Evolutionary conservation across 2,113 vertebrate genomes (phyloP).

Genomic region (Riparia riparia): DNA sequence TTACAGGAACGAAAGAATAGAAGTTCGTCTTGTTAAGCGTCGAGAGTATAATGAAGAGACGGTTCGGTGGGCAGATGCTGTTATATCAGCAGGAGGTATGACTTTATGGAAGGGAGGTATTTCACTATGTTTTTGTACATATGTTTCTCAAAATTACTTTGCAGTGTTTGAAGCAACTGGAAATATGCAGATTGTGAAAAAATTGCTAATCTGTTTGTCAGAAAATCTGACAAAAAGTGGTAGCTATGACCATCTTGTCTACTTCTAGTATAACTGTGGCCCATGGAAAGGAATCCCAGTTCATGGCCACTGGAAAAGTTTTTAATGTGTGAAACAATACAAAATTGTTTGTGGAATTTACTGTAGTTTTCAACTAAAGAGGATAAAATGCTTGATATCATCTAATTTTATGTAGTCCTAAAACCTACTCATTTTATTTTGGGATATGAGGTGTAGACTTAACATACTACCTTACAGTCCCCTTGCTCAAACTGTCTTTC

Average conservation of each 20-base stretch:
- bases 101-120: neutral
- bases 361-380: neutral
- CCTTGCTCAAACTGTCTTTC: neutral
- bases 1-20: conserved; percentile 85
- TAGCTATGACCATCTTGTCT: neutral
- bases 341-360: neutral
- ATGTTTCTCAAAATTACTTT: neutral
- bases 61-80: conserved; percentile 93
- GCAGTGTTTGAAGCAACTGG: neutral
- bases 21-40: conserved; percentile 91
- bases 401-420: neutral
- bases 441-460: neutral
- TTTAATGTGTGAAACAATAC: neutral
- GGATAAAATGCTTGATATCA: neutral
- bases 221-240: neutral
- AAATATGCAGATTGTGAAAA: neutral
- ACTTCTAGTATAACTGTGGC: neutral
- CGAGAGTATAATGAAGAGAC: conserved; percentile 91
- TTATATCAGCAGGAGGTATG: conserved; percentile 95
- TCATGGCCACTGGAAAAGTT: neutral
- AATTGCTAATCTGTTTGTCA: neutral
- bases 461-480: neutral
- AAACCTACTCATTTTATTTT: neutral
- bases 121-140: neutral
- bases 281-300: neutral